These are phyloP conservation scores for Scatophagus argus DNA, from an alignment of 2,113 vertebrate genomes.

Conservation along the genomic window DNA sequence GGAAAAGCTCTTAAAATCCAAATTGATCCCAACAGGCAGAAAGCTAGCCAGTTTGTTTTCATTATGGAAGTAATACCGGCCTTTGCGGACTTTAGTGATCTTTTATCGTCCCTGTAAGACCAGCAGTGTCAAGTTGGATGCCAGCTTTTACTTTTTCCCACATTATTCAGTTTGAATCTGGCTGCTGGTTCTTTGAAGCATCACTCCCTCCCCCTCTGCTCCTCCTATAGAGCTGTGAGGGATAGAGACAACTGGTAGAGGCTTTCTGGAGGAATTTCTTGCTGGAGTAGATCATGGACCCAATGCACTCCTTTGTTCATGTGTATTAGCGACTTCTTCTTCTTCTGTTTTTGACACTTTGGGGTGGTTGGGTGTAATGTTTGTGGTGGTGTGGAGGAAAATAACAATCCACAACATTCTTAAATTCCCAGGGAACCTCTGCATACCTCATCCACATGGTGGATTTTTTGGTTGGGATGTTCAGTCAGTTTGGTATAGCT, in stretches of 20 bases:
- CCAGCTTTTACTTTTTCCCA: constrained; percentile 30
- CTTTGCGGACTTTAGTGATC: constrained; percentile 36
- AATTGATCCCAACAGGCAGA: constrained; percentile 59
- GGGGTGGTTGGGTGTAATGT: neutral
- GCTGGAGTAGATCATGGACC: constrained; percentile 25
- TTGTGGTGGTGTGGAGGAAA: constrained; percentile 1
- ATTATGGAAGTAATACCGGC: constrained; percentile 47
- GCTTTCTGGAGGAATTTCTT: constrained; percentile 54
- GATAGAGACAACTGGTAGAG: constrained; percentile 63
- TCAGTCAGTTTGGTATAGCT: constrained; percentile 28
- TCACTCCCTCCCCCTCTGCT: neutral
- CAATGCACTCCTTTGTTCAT: constrained; percentile 21
- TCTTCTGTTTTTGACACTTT: constrained; percentile 8
- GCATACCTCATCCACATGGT: constrained; percentile 30
- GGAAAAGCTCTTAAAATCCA: constrained; percentile 74
- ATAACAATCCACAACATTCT: constrained; percentile 1
- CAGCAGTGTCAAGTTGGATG: constrained; percentile 25
- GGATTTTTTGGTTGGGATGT: constrained; percentile 2
- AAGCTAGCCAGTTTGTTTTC: constrained; percentile 55
- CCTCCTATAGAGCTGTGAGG: constrained; percentile 41
- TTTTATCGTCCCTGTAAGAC: constrained; percentile 29
- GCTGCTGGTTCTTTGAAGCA: constrained; percentile 21
- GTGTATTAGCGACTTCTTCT: constrained; percentile 35
- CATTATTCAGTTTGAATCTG: constrained; percentile 32
- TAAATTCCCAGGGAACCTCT: constrained; percentile 25